Conservation (phyloP, 2,888 invertebrate genomes). For the Campaea margaritaria region DNA sequence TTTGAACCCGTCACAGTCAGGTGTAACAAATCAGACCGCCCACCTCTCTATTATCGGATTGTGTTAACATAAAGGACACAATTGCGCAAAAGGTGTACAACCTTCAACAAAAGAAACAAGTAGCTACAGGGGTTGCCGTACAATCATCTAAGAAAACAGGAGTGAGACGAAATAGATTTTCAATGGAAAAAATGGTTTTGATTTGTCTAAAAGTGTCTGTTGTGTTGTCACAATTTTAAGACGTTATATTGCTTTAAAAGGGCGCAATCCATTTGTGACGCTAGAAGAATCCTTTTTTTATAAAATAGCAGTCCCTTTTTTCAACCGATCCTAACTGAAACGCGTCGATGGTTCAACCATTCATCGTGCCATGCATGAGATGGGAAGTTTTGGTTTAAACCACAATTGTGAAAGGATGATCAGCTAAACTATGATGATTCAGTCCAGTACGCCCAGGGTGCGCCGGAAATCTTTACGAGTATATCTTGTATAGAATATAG, state of each 20-base stretch:
- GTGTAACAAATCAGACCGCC: constrained; percentile 40
- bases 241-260: constrained; percentile 9
- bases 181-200: constrained; percentile 11
- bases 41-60: constrained; percentile 17
- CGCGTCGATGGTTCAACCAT: too few species aligned
- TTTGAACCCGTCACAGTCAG: constrained; percentile 14
- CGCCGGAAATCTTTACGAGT: too few species aligned
- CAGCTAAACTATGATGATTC: too few species aligned
- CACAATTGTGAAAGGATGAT: too few species aligned
- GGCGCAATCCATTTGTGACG: constrained; percentile 6
- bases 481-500: too few species aligned
- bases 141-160: constrained; percentile 7
- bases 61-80: constrained; percentile 15
- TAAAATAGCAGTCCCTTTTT: too few species aligned
- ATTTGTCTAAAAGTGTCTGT: not conserved
- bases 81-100: constrained; percentile 42
- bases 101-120: constrained; percentile 32
- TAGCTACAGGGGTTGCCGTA: constrained; percentile 20
- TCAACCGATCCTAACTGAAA: too few species aligned
- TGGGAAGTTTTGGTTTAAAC: too few species aligned
- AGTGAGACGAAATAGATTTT: constrained; percentile 15
- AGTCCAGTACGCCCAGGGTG: too few species aligned
- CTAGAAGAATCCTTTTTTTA: too few species aligned
- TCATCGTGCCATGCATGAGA: too few species aligned
- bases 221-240: not conserved